Evolutionary conservation across 2,113 vertebrate species (phyloP).

Genomic region (Polypterus bichir): DNA sequence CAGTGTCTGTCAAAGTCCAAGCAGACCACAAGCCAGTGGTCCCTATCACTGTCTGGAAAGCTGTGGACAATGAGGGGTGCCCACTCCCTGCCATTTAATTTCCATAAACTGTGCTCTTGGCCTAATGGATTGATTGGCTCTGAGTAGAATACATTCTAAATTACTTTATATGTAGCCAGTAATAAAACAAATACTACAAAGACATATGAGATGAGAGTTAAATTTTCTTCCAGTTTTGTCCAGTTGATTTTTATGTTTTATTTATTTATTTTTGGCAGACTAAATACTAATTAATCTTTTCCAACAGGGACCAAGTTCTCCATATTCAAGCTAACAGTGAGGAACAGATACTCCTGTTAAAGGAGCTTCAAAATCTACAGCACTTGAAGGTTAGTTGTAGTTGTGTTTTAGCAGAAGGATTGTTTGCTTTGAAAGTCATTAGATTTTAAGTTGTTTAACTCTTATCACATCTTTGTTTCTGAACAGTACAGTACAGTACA

Average conservation of each 20-base stretch:
- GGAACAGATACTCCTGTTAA: conserved; percentile 50
- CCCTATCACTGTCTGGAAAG: neutral
- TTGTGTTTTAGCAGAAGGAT: too few species aligned
- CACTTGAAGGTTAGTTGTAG: conserved; percentile 52
- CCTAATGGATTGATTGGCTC: neutral
- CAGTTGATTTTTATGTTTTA: neutral
- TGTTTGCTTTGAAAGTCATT: too few species aligned
- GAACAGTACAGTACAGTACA: too few species aligned
- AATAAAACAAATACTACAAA: neutral
- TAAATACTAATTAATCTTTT: neutral
- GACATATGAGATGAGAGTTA: neutral
- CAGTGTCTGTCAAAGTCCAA: neutral
- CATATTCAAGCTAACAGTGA: conserved; percentile 47
- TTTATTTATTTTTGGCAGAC: neutral
- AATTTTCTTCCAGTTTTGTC: neutral
- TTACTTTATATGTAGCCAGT: neutral
- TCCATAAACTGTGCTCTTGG: neutral
- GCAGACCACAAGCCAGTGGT: neutral
- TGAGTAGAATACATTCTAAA: neutral
- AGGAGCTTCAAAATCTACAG: conserved; percentile 36
- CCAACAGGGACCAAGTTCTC: conserved; percentile 75
- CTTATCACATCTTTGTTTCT: too few species aligned
- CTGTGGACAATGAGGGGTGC: neutral
- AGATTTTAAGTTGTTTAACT: too few species aligned
- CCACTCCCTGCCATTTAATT: neutral